A percentile compares a stretch with the other conserved stretches of the same genome.
These are phyloP conservation scores for Scelioninae gen. 1 DNA, from an alignment of 2,888 invertebrate genomes.

Conservation along the genomic window DNA sequence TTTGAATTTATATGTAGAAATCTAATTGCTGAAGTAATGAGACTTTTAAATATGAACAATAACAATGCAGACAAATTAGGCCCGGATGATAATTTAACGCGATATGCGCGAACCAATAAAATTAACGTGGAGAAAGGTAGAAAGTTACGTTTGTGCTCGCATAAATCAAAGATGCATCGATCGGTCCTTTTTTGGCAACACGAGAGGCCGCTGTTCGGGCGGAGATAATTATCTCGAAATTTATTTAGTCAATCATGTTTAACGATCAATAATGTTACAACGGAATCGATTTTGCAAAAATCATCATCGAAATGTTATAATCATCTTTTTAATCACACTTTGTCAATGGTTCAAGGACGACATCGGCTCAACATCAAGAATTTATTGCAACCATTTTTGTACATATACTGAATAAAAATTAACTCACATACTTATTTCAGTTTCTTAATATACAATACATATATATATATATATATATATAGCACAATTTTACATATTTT, in stretches of 20 bases:
- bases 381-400: too few species aligned
- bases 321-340: too few species aligned
- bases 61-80: constrained; percentile 19
- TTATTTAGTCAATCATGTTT: constrained; percentile 15
- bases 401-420: too few species aligned
- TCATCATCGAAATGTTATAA: too few species aligned
- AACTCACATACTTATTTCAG: too few species aligned
- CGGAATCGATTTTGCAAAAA: not conserved
- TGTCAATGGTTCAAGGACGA: not conserved
- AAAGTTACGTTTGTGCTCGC: constrained; percentile 50
- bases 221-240: constrained; percentile 6
- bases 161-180: constrained; percentile 59
- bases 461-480: too few species aligned
- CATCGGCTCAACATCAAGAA: not conserved
- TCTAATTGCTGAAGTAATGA: too few species aligned
- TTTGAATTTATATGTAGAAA: too few species aligned
- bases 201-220: constrained; percentile 9
- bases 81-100: too few species aligned
- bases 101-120: too few species aligned
- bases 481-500: too few species aligned
- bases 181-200: constrained; percentile 55
- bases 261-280: constrained; percentile 5
- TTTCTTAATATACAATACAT: too few species aligned
- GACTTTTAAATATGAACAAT: constrained; percentile 8
- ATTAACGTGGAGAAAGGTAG: constrained; percentile 61